Evolutionary conservation across 2,888 invertebrate species (phyloP), one percentile per base, ranked within the genome.

Genomic region (Nowickia ferox): DNA sequence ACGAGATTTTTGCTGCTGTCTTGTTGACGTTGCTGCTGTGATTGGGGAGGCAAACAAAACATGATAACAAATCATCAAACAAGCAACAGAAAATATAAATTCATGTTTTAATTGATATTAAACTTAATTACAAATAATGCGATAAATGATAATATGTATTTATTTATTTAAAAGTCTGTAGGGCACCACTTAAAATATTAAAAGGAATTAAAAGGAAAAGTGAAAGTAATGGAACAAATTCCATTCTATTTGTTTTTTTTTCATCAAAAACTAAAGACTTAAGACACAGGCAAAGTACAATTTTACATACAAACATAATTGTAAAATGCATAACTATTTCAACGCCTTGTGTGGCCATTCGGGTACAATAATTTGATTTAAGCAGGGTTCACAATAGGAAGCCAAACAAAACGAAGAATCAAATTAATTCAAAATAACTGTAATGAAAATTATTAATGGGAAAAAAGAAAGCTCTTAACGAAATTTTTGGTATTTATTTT

Each of bases 1-100:
- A 86, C 82, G 83, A 76, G 61, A 46, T 71, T 76, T 17, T 66
- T 79, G 30, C 66, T 79, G 69, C 76, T 66, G 15, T 74, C 69
- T 15, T 46, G 48, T 65, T 65, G 13, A 13, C 42, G 13, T 71
- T 55, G 57, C 10, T 63, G 40, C 22, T 48, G 15, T 38, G 42
- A 59, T 55, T 55, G 44, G 9, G 38, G 44, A 63, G 65, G 13
- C 38, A 17, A 61, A 59, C 19, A 55, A 55, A 15, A 57, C 22
- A 57, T 22, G 40, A 38, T 55, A 80, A 51, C 66, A 74, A 72
- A 65, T 65, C 30, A 69, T 48, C 11, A 48, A n/a, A 40, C 4
- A 30, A 13, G 38, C 44, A 38, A 19, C n/a, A 55, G 10, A 69
- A 65, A 65, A 57, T 30, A 17, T 61, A 72, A 19, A 72, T 74